Percentiles rank a stretch among this genome's conserved stretches.
These are phyloP conservation scores for Spea hammondii DNA, from an alignment of 2,797 vertebrate species.

Conservation along the genomic window DNA sequence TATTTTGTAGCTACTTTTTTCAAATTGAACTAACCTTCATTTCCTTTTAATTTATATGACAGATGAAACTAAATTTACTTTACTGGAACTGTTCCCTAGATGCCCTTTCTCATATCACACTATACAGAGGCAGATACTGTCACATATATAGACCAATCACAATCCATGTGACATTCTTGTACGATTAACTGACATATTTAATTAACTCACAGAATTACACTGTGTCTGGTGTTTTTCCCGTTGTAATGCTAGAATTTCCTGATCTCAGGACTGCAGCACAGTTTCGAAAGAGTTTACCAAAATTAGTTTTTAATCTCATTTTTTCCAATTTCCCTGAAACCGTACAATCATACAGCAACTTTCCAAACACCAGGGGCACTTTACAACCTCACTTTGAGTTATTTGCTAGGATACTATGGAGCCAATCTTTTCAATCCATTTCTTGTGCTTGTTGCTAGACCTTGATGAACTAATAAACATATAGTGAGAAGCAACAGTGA, in stretches of 20 bases:
- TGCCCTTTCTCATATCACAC: conserved; percentile 34
- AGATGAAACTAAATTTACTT: conserved; percentile 35
- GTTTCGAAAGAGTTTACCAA: conserved; percentile 24
- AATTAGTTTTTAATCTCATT: not conserved
- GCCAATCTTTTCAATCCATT: too few relatives aligned
- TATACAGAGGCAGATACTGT: conserved; percentile 28
- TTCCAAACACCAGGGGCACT: too few relatives aligned
- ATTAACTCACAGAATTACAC: conserved; percentile 48
- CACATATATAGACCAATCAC: conserved; percentile 45
- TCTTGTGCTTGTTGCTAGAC: too few relatives aligned
- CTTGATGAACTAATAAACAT: too few relatives aligned
- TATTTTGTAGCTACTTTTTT: too few relatives aligned
- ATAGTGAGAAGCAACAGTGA: too few relatives aligned
- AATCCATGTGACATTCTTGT: conserved; percentile 45
- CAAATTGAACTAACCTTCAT: too few relatives aligned
- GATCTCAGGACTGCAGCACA: conserved; percentile 34
- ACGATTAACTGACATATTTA: conserved; percentile 49
- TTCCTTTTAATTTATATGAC: conserved; percentile 35
- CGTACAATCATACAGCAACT: too few relatives aligned
- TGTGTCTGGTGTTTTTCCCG: conserved; percentile 31
- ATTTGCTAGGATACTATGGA: too few relatives aligned
- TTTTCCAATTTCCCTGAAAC: not conserved
- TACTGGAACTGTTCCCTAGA: conserved; percentile 25
- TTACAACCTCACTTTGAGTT: too few relatives aligned
- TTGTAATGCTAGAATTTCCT: conserved; percentile 46